Base-by-base conservation (phyloP, 2,888 invertebrate genomes). In the Gymnoscelis rufifasciata region DNA sequence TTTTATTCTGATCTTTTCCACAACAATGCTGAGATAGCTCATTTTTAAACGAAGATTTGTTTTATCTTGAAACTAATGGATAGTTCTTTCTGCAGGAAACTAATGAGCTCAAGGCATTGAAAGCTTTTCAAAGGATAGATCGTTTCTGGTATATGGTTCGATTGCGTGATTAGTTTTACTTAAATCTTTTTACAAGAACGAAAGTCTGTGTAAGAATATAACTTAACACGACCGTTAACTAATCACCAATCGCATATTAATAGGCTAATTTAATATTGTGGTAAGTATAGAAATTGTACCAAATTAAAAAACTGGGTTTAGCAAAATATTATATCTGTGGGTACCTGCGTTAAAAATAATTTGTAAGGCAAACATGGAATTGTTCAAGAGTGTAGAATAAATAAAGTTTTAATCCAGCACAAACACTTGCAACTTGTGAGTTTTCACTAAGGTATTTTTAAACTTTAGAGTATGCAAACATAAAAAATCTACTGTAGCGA, bases 401-500 rank as follows among this genome's bases (percentile, higher is more conserved):
- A 10, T 13, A 24, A 40, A 31, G 12, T 24, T 40, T 40, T 31
- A 26, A 42, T 42, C 31, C 24, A 14, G 38, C 31, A 13, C 31
- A 26, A 38, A 35, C 38, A 29, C 26, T 24, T 35, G 35, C 39
- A 39, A 43, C 43, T 46, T 46, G 36, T 11, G 27, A 38, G 30
- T 30, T 30, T 35, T 35, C 23, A 40, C 39, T 42, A 43, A 47
- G 43, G 23, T 39, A 26, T 43, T 48, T 52, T 50, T 48, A 47
- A 50, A 54, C 37, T 52, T 53, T 47, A 35, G 43, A 55, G 47
- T 56, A 50, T 52, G 59, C 60, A 60, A 67, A 61, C 60, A 63
- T 67, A 64, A 60, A 66, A 66, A 64, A 66, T 59, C 60, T 63
- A 63, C 61, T 57, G 56, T 65, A 62, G 62, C 70, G 65, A 70